Base-by-base conservation (phyloP, 2,113 vertebrate species). In the Microcebus murinus region DNA sequence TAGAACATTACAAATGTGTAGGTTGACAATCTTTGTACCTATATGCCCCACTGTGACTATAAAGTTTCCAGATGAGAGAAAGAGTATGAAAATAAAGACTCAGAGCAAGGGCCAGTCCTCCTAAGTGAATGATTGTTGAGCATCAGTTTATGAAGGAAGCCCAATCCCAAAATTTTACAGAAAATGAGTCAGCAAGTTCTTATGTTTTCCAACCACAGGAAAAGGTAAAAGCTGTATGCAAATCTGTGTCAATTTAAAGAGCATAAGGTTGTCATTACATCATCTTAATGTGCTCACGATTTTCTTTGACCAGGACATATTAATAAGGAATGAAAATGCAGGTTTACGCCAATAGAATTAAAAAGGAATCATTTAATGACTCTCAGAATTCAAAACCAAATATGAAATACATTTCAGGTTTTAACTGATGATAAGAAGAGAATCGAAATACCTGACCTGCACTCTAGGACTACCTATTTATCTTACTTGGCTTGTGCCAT, bases 221-320 rank as follows among this genome's bases (percentile, higher is more conserved):
- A 95, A 94, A 76, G 55, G 74, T 0, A 6, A 3, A 77, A 96
- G 42, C 11, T 57, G 45, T 50, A 87, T 87, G 94, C 42, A 70
- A 88, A 82, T 67, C 68, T 82, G 15, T 57, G 14, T 90, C 81
- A 92, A 55, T 65, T 94, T 59, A 52, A 42, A 83, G 42, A 97
- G 14, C 0, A 0, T 74, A 77, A 83, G 29, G 42, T 27, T 21
- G 8, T 45, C 87, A 10, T 39, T 89, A 11, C 1, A 36, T 92
- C 63, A 79, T 90, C 84, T 94, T 96, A 89, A 96, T 87, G 68
- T 63, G 12, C 36, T 93, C 57, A 71, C 65, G 63, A 92, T 52
- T 97, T 92, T 68, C 88, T 77, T 96, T 96, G 90, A 89, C 25
- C 79, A 83, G 48, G n/a, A 80, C 73, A 96, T 18, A 96, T n/a